phyloP scores from a whole-genome alignment of 2,113 vertebrate genomes.

The Noturus placidus region DNA sequence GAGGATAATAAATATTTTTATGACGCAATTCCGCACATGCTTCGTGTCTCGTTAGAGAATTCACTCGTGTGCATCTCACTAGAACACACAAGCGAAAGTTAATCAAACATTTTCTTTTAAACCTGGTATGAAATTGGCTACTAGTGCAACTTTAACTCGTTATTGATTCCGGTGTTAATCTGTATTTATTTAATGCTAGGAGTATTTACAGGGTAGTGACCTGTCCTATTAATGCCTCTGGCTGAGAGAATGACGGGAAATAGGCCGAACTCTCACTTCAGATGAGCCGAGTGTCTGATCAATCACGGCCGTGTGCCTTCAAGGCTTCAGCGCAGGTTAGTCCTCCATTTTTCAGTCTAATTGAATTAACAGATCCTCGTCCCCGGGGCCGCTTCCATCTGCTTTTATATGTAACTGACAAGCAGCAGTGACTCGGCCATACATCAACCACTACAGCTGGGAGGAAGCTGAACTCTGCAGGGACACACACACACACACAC shows the following conservation, averaged over 20 bases:
- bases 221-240: constrained; percentile 62
- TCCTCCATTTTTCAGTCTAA: constrained; percentile 60
- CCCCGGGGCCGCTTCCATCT: constrained; percentile 72
- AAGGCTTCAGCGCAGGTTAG: constrained; percentile 52
- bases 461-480: constrained; percentile 44
- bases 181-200: not conserved
- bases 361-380: constrained; percentile 65
- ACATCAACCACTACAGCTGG: constrained; percentile 62
- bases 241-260: constrained; percentile 59
- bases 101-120: too few relatives aligned
- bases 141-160: not conserved
- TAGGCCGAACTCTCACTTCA: constrained; percentile 69
- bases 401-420: constrained; percentile 68
- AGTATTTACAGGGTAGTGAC: not conserved
- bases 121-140: not conserved
- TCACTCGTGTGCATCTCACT: too few relatives aligned
- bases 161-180: not conserved
- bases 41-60: too few relatives aligned
- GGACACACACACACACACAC: constrained; percentile 23
- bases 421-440: constrained; percentile 60
- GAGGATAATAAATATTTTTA: too few relatives aligned
- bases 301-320: constrained; percentile 69
- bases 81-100: too few relatives aligned
- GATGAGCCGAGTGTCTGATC: constrained; percentile 77
- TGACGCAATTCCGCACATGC: too few relatives aligned